These are phyloP conservation scores for Poecilia gillii DNA, from an alignment of 2,797 vertebrate genomes.

Conservation along the genomic window DNA sequence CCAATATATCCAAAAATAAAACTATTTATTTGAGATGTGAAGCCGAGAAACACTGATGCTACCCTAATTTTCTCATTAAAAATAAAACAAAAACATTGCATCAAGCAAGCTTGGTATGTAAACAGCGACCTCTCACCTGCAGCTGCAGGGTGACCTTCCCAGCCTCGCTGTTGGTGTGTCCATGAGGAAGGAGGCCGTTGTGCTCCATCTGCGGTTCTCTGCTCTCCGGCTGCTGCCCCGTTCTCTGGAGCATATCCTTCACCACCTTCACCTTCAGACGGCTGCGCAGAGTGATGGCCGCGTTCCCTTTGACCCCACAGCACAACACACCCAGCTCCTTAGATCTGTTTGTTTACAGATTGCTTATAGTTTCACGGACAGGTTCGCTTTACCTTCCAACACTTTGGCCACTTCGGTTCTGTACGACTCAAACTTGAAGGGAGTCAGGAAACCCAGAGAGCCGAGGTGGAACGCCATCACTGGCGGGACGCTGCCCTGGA, in stretches of 20 bases:
- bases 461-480: conserved; percentile 87
- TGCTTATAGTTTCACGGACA: not conserved
- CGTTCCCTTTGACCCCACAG: conserved; percentile 74
- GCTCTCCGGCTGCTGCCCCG: conserved; percentile 39
- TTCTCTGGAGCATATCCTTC: conserved; percentile 79
- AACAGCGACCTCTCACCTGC: conserved; percentile 74
- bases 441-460: conserved; percentile 84
- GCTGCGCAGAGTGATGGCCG: conserved; percentile 84
- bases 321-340: not conserved
- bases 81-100: not conserved
- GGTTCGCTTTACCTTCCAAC: conserved; percentile 77
- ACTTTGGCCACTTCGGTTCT: conserved; percentile 85
- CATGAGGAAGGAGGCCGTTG: conserved; percentile 76
- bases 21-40: not conserved
- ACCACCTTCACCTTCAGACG: conserved; percentile 86
- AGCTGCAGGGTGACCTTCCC: conserved; percentile 83
- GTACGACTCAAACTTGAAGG: conserved; percentile 86
- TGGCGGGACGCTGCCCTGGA: conserved; percentile 83
- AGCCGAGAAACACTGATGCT: not conserved
- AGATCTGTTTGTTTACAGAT: too few species aligned
- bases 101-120: not conserved
- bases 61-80: not conserved
- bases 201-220: conserved; percentile 56
- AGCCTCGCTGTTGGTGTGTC: conserved; percentile 70
- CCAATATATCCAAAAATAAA: not conserved